These are phyloP conservation scores for Harpalus rubripes DNA, from an alignment of 2,888 invertebrate species.

Conservation along the genomic window DNA sequence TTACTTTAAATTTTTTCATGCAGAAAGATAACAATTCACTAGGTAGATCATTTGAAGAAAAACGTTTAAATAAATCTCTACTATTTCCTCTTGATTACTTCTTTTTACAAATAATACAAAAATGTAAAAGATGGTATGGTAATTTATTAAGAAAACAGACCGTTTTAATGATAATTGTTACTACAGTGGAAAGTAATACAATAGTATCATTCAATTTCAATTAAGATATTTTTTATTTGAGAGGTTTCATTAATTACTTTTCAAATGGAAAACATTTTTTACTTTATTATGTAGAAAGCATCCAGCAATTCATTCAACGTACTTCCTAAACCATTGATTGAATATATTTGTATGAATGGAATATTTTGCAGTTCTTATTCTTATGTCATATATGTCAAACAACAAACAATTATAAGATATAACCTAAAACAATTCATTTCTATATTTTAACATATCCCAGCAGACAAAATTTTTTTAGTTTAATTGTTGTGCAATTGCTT, in stretches of 20 bases:
- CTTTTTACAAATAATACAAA: conserved; percentile 4
- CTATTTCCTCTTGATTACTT: not conserved
- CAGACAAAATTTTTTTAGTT: no score
- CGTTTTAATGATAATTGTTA: not conserved
- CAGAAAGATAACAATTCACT: conserved; percentile 3
- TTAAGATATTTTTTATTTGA: not conserved
- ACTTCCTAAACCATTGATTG: no score
- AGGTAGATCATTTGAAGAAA: not conserved
- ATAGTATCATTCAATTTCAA: not conserved
- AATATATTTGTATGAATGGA: not conserved
- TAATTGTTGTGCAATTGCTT: no score
- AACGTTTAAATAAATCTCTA: not conserved
- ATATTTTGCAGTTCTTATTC: not conserved
- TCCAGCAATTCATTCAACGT: not conserved
- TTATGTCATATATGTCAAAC: not conserved
- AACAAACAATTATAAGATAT: not conserved
- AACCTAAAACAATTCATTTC: not conserved
- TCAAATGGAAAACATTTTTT: not conserved
- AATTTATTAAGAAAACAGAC: not conserved
- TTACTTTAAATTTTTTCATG: not conserved
- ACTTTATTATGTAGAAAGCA: not conserved
- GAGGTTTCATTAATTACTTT: not conserved
- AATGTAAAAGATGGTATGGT: not conserved
- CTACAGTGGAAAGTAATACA: not conserved
- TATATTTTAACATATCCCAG: no score